These are phyloP conservation scores for Cyprinodon variegatus DNA, from an alignment of 2,113 vertebrate species.

Conservation along the genomic window DNA sequence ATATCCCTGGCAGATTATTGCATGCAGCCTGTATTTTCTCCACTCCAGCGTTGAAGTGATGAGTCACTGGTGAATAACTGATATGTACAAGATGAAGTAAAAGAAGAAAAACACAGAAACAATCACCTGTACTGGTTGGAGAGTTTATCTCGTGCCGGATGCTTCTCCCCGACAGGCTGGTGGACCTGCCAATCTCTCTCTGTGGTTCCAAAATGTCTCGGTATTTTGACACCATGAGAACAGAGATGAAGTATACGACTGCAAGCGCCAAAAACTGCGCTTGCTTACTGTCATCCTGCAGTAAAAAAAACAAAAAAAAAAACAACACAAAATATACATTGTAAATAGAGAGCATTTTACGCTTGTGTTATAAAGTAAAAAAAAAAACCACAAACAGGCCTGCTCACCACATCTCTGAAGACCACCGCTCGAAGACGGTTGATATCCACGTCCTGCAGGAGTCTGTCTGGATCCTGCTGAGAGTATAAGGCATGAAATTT, in stretches of 20 bases:
- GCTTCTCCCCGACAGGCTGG: constrained; percentile 92
- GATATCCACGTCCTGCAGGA: constrained; percentile 98
- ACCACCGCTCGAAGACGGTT: constrained; percentile 97
- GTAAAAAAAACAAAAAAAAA: constrained; percentile 24
- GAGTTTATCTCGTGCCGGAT: constrained; percentile 99
- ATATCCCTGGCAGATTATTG: constrained; percentile 31
- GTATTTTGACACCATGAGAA: constrained; percentile 99
- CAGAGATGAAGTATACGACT: constrained; percentile 98
- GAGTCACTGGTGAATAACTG: constrained; percentile 37
- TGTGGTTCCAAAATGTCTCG: constrained; percentile 98
- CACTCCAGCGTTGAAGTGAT: background rate
- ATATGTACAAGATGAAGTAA: constrained; percentile 6
- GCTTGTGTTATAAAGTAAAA: constrained; percentile 4
- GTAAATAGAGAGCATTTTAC: background rate
- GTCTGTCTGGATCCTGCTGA: constrained; percentile 95
- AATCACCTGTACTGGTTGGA: constrained; percentile 95
- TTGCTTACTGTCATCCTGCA: constrained; percentile 97
- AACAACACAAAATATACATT: background rate
- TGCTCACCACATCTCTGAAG: constrained; percentile 96
- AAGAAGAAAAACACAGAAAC: background rate
- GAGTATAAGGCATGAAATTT: constrained; percentile 77
- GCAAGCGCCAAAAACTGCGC: constrained; percentile 97
- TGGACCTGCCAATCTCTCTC: constrained; percentile 91
- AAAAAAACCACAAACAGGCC: constrained; percentile 22
- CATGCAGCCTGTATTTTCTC: constrained; percentile 21